Evolutionary conservation across 2,888 invertebrate genomes (phyloP), one percentile per base, ranked within the genome.

Genomic region (Lithosia quadra): DNA sequence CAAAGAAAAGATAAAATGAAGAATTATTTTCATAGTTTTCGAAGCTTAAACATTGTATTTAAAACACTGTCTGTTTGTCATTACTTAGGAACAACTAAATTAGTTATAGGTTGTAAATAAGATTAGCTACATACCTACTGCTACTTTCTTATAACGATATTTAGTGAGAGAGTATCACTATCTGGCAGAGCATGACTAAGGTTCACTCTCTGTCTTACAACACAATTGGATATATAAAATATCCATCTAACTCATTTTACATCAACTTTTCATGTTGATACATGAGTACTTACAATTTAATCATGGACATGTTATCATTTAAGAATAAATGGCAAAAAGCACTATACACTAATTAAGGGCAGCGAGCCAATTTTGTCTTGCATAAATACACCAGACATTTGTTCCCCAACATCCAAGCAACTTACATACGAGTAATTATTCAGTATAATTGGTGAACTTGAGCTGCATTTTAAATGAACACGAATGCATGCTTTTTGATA

Each of bases 381-480:
- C 69, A 77, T 77, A 80, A 74, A 67, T 69, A 69, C 63, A 58
- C 43, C 49, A 57, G 57, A 65, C 77, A 76, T 68, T 70, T 56
- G 55, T 67, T 64, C 61, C 66, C 77, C 77, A 65, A 77, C 77
- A 79, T 71, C 61, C 77, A 66, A 62, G 36, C 55, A 71, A 72
- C 67, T 71, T 73, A 73, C 49, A 49, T n/a, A 49, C n/a, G 49
- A 60, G 67, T 49, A 60, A 33, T 18, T 71, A 77, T 78, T 73
- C 70, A 70, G 70, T 73, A 65, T 81, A 83, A 84, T 76, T 82
- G 77, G 79, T 66, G 71, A 69, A 76, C 81, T 78, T 69, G 74
- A 73, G 74, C 74, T 77, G 81, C 80, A 84, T 84, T 82, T 76
- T 74, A 80, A 85, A 86, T 83, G 76, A 79, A 76, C 60, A 70